Evolutionary conservation across 53 echinoderm and acorn worm genomes (phyloP).

Genomic region (Antedon mediterranea): DNA sequence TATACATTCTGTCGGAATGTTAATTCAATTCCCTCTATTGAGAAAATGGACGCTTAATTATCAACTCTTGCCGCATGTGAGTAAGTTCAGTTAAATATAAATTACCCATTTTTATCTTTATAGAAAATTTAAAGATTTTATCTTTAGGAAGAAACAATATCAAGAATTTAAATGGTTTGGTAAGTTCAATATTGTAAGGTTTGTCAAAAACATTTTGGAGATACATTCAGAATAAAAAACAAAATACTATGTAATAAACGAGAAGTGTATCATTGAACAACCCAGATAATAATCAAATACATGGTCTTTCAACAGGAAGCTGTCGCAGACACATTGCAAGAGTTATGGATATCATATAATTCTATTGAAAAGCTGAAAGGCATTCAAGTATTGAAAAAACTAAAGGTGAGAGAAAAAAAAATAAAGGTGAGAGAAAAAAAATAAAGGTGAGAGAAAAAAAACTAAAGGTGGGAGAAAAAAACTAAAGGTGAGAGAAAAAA

Average conservation of each 20-base stretch:
- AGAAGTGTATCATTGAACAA: too few species aligned
- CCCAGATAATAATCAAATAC: too few species aligned
- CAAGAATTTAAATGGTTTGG: slow-evolving; percentile 94
- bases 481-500: too few species aligned
- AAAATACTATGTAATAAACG: neutral
- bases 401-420: slow-evolving; percentile 35
- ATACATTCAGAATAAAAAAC: neutral
- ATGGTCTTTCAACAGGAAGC: too few species aligned
- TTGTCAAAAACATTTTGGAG: too few species aligned
- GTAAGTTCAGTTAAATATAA: slow-evolving; percentile 26
- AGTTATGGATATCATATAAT: slow-evolving; percentile 97
- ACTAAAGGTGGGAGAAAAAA: too few species aligned
- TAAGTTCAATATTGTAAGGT: slow-evolving; percentile 28
- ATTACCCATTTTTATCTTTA: neutral
- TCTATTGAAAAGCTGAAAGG: slow-evolving; percentile 81
- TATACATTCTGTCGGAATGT: neutral
- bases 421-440: too few species aligned
- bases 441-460: too few species aligned
- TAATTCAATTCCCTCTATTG: slow-evolving; percentile 56
- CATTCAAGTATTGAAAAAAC: slow-evolving; percentile 81
- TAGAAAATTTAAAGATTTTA: slow-evolving; percentile 87
- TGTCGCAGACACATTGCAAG: slow-evolving; percentile 71
- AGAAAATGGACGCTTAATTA: slow-evolving; percentile 96
- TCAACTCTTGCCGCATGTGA: slow-evolving; percentile 73
- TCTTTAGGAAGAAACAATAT: slow-evolving; percentile 81